These are phyloP conservation scores for Rallus limicola DNA, from an alignment of 2,113 vertebrate genomes.

Conservation along the genomic window DNA sequence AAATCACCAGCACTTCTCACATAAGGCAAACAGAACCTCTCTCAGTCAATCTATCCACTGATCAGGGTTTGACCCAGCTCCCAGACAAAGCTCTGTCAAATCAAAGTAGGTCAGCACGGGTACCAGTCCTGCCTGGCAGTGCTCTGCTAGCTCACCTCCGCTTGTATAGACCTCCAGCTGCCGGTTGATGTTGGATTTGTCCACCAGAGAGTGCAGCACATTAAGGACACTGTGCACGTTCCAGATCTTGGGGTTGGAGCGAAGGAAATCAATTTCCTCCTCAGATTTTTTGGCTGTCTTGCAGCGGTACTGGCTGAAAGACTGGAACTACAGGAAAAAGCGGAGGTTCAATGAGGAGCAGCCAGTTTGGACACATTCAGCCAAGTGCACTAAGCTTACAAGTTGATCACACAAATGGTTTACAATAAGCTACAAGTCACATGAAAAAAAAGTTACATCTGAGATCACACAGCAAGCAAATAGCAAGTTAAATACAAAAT, in stretches of 20 bases:
- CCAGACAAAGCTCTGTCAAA: neutral
- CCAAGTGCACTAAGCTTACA: neutral
- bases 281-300: constrained; percentile 97
- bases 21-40: neutral
- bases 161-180: constrained; percentile 98
- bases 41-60: neutral
- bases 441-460: neutral
- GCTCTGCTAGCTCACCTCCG: constrained; percentile 81
- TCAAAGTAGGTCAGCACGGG: neutral
- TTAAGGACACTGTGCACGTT: constrained; percentile 98
- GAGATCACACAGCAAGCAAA: neutral
- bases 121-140: neutral
- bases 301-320: constrained; percentile 98
- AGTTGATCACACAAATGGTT: neutral
- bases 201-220: constrained; percentile 94
- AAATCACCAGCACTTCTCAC: neutral
- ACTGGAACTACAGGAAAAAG: constrained; percentile 87
- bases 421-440: neutral
- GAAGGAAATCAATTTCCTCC: constrained; percentile 96
- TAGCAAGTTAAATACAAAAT: neutral
- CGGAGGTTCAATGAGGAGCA: neutral
- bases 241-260: constrained; percentile 99
- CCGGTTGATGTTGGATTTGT: constrained; percentile 98
- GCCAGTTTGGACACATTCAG: neutral
- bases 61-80: neutral